phyloP scores from a whole-genome alignment of 2,888 invertebrate species.

The Bibio marci region DNA sequence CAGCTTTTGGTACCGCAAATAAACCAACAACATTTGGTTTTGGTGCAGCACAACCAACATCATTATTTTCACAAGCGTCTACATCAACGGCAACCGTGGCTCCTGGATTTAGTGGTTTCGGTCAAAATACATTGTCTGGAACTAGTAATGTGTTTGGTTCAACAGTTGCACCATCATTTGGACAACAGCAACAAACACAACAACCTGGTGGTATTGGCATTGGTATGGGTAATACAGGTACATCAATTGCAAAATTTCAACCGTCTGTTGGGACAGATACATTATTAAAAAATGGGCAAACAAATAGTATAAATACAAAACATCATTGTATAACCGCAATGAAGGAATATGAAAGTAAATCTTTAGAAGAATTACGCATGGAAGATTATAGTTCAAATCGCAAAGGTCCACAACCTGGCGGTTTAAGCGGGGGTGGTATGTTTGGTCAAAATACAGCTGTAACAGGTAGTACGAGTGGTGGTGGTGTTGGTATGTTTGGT shows the following conservation, averaged over 20 bases:
- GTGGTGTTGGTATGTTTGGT: slow-evolving; percentile 32
- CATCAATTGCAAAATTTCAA: slow-evolving; percentile 62
- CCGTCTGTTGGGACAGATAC: slow-evolving; percentile 81
- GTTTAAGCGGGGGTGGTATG: slow-evolving; percentile 24
- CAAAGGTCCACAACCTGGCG: slow-evolving; percentile 47
- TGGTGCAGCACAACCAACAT: slow-evolving; percentile 25
- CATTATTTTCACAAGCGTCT: slow-evolving; percentile 34
- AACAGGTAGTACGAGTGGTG: slow-evolving; percentile 17
- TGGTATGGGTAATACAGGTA: slow-evolving; percentile 35
- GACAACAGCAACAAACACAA: slow-evolving; percentile 14
- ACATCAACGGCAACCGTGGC: slow-evolving; percentile 25
- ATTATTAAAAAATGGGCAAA: slow-evolving; percentile 72
- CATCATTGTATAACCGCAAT: slow-evolving; percentile 96
- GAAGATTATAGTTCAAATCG: slow-evolving; percentile 87
- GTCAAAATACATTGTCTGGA: slow-evolving; percentile 36
- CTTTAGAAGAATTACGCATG: slow-evolving; percentile 80
- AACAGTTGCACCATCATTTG: slow-evolving; percentile 20
- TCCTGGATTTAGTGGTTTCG: slow-evolving; percentile 43
- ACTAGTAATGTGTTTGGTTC: slow-evolving; percentile 33
- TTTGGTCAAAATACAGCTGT: slow-evolving; percentile 32
- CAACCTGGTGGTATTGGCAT: background rate
- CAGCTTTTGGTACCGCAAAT: slow-evolving; percentile 41
- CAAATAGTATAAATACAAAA: slow-evolving; percentile 75
- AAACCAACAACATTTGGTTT: slow-evolving; percentile 28
- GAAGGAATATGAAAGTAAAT: slow-evolving; percentile 94